Base-by-base conservation (phyloP, 2,888 invertebrate genomes). In the Drosophila niveifrons region DNA sequence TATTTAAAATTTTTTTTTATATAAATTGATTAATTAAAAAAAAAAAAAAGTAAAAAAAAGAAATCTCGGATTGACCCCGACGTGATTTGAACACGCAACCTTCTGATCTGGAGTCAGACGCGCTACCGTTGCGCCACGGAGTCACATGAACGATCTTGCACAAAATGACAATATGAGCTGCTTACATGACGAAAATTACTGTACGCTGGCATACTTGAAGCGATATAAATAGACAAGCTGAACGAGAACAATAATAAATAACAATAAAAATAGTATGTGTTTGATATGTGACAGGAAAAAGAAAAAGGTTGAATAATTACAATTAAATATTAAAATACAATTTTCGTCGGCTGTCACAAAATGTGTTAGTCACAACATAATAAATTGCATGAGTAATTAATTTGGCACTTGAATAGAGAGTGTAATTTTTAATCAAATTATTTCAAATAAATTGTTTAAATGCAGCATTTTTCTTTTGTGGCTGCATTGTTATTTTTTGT, bases 51-150 rank as follows among this genome's bases (percentile, higher is more conserved):
- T 34, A 34, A 1, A 29, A 28, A 29, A 31, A 29, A n/a, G n/a
- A n/a, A n/a, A n/a, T n/a, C 44, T 28, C 39, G 28, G n/a, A n/a
- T 41, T 79, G 79, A 80, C 80, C 80, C 80, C 80, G 80, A 80
- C 80, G 80, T 80, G 80, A 80, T 80, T 80, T 80, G 80, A 80
- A 80, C 80, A 80, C 80, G 82, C 80, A 80, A 81, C 80, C 80
- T 80, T 80, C 80, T 82, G 80, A 80, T 80, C 80, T 80, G 80
- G 80, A 80, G 80, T 80, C 80, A 82, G 80, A 80, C 80, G 80
- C 80, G 80, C 80, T 80, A 80, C 80, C 80, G 80, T 80, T 80
- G 82, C 80, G 80, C 80, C 80, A 80, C 80, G 80, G 82, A 80
- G 80, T 81, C 80, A 66, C 11, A 29, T 75, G 65, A 11, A 34